These are phyloP conservation scores for Halichondria panicea DNA, from an alignment of 37 sponge, comb jelly and placozoan genomes.

Conservation along the genomic window DNA sequence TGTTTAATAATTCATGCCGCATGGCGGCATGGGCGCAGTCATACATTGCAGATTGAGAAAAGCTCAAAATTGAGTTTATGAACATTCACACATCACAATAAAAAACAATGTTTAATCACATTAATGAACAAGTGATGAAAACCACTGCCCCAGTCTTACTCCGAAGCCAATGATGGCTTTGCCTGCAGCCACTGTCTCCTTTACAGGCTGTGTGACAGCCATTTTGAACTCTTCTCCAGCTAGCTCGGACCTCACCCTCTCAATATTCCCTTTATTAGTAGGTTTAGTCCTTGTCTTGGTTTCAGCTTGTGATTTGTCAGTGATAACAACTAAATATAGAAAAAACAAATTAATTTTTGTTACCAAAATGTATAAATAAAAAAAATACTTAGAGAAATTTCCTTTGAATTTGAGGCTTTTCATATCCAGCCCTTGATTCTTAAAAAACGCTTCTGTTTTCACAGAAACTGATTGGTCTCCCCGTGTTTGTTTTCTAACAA, in stretches of 20 bases:
- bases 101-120: no score
- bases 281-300: background rate
- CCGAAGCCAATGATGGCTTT: conserved; percentile 10
- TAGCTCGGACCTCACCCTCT: background rate
- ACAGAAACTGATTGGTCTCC: background rate
- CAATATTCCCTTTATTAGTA: background rate
- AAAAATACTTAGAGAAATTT: no score
- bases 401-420: no score
- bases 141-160: background rate
- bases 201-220: conserved; percentile 1
- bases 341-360: background rate
- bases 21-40: no score
- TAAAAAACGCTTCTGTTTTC: background rate
- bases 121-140: background rate
- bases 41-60: no score
- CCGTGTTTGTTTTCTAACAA: background rate
- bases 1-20: no score
- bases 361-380: no score
- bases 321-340: background rate
- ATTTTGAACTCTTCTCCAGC: conserved; percentile 7
- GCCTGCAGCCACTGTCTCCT: conserved; percentile 30
- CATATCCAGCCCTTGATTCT: background rate
- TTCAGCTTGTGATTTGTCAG: background rate
- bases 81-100: no score
- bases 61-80: no score